phyloP scores from a whole-genome alignment of 2,113 vertebrate species.

The Panthera tigris region DNA sequence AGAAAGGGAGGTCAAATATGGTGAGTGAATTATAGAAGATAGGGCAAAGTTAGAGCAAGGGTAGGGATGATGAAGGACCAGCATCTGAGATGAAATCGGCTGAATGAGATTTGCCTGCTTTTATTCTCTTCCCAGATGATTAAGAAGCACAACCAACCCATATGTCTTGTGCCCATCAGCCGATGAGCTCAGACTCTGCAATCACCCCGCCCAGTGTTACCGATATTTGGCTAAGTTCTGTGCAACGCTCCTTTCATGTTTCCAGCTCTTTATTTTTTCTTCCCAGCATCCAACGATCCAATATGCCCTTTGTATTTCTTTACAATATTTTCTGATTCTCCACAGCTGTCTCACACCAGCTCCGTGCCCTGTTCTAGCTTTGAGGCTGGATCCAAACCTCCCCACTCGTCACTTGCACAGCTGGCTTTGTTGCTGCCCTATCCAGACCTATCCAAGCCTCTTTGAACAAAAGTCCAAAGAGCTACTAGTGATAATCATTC shows the following conservation, averaged over 20 bases:
- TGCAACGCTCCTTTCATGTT: background rate
- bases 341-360: background rate
- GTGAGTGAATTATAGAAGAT: background rate
- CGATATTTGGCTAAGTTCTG: background rate
- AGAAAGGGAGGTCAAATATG: background rate
- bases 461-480: conserved; percentile 4
- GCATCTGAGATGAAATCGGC: background rate
- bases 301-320: background rate
- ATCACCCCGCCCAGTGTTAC: background rate
- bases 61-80: background rate
- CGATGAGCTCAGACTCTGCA: background rate
- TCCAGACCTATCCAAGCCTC: background rate
- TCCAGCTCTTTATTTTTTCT: background rate
- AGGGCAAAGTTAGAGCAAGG: background rate
- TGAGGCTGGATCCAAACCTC: background rate
- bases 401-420: background rate
- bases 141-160: background rate
- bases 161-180: background rate
- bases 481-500: background rate
- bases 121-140: background rate
- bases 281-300: background rate
- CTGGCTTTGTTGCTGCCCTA: background rate
- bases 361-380: background rate
- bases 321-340: background rate
- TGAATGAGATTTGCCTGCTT: background rate